Percentiles rank a stretch among this genome's conserved stretches.
Conservation (phyloP, 2,113 vertebrate species). For the Campylomormyrus numenius region DNA sequence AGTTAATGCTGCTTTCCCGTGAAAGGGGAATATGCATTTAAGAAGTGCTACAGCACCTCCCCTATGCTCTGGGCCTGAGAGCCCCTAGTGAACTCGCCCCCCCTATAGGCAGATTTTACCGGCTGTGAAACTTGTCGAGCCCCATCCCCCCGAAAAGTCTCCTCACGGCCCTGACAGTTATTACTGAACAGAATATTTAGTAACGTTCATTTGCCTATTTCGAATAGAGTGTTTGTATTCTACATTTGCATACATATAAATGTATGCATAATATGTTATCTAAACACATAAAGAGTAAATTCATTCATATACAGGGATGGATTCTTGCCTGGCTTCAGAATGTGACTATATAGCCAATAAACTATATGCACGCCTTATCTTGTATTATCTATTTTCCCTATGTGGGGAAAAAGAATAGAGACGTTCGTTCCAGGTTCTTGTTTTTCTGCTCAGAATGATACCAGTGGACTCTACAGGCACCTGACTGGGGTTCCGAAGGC, state of each 20-base stretch:
- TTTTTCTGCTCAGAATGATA: slow-evolving; percentile 56
- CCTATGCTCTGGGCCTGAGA: background rate
- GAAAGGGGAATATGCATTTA: background rate
- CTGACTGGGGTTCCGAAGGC: slow-evolving; percentile 66
- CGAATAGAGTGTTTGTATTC: background rate
- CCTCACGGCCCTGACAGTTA: background rate
- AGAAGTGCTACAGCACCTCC: background rate
- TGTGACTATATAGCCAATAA: background rate
- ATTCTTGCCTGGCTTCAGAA: background rate
- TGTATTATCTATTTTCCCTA: background rate
- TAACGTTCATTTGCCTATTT: background rate
- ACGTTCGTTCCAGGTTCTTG: background rate
- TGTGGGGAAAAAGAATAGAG: background rate
- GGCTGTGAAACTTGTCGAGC: background rate
- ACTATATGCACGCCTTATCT: background rate
- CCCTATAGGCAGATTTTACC: background rate
- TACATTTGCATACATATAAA: background rate
- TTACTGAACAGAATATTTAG: background rate
- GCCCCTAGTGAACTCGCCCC: background rate
- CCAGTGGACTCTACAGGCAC: slow-evolving; percentile 61
- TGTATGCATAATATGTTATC: background rate
- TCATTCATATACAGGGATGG: background rate
- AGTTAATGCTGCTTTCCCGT: background rate
- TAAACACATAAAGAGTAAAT: background rate
- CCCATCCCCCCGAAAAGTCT: background rate